Evolutionary conservation across 2,888 invertebrate species (phyloP).

Genomic region (Meganola albula): DNA sequence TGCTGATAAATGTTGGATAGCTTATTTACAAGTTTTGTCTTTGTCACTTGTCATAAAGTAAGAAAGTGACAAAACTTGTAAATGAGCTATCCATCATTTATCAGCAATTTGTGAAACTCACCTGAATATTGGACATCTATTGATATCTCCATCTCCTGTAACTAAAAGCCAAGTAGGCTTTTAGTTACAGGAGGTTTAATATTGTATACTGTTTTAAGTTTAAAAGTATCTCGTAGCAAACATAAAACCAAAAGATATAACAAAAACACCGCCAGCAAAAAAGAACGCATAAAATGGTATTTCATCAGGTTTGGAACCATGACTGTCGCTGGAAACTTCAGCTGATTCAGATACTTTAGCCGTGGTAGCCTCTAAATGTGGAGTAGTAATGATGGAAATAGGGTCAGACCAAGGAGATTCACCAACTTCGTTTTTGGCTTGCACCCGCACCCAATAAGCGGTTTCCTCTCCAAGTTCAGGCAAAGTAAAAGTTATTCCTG

Average conservation of each 20-base stretch:
- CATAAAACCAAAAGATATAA: slow-evolving; percentile 45
- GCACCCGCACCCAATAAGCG: slow-evolving; percentile 47
- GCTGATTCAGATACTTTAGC: slow-evolving; percentile 12
- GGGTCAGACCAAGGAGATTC: slow-evolving; percentile 47
- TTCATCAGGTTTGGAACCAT: slow-evolving; percentile 7
- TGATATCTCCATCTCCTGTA: too few species aligned
- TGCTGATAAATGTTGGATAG: too few species aligned
- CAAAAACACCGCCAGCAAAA: slow-evolving; percentile 47
- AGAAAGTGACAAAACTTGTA: too few species aligned
- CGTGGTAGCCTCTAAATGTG: slow-evolving; percentile 4
- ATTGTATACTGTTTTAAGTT: too few species aligned
- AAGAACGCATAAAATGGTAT: slow-evolving; percentile 51
- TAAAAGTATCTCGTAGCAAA: slow-evolving; percentile 43
- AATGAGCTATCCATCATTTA: too few species aligned
- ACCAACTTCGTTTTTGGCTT: slow-evolving; percentile 45
- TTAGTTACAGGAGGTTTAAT: too few species aligned
- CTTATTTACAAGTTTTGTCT: too few species aligned
- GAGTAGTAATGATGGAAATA: slow-evolving; percentile 25
- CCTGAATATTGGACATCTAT: too few species aligned
- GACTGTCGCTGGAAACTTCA: slow-evolving; percentile 7
- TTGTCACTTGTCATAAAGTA: too few species aligned
- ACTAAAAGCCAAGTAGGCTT: too few species aligned
- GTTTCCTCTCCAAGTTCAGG: slow-evolving; percentile 38
- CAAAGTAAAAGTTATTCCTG: slow-evolving; percentile 34
- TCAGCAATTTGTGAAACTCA: too few species aligned